Evolutionary conservation across 1,140 invertebrate genomes (phyloP), one percentile per base, ranked within the genome.

Genomic region (Medauroidea extradentata): DNA sequence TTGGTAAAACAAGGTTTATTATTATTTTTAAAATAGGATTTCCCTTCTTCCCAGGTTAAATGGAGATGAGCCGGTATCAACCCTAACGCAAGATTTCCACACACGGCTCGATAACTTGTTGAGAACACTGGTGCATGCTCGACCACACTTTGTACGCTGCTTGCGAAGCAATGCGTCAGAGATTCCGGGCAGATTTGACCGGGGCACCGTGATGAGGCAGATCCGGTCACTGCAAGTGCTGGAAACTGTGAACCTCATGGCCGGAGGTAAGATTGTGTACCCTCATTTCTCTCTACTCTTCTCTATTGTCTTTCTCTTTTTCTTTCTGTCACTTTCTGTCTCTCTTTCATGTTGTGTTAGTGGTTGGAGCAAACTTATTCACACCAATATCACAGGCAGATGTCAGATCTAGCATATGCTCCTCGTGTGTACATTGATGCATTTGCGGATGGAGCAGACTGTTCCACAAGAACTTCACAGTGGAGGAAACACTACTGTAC

Each of bases 231-330:
- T 97, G 27, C 94, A 96, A 78, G 86, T 96, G n/a, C 76, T 96
- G 19, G 93, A 96, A 78, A 96, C 94, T 24, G 92, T 95, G 16
- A 94, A 95, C 74, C 75, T 97, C 27, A 96, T 96, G 93, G 93
- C 93, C 16, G 87, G 87, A 63, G 89, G 79, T 81, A 73, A 66
- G 64, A 49, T 18, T 54, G 53, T n/a, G n/a, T n/a, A n/a, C n/a
- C n/a, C n/a, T n/a, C n/a, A n/a, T n/a, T n/a, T n/a, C n/a, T n/a
- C n/a, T n/a, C n/a, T n/a, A n/a, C n/a, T n/a, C n/a, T n/a, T n/a
- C n/a, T n/a, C n/a, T n/a, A n/a, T n/a, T n/a, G n/a, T n/a, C n/a
- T n/a, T n/a, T n/a, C n/a, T n/a, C n/a, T n/a, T n/a, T n/a, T n/a
- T n/a, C n/a, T n/a, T n/a, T n/a, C n/a, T n/a, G n/a, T n/a, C n/a